Conservation (phyloP, 2,888 invertebrate genomes). For the Stegana nigrithorax region DNA sequence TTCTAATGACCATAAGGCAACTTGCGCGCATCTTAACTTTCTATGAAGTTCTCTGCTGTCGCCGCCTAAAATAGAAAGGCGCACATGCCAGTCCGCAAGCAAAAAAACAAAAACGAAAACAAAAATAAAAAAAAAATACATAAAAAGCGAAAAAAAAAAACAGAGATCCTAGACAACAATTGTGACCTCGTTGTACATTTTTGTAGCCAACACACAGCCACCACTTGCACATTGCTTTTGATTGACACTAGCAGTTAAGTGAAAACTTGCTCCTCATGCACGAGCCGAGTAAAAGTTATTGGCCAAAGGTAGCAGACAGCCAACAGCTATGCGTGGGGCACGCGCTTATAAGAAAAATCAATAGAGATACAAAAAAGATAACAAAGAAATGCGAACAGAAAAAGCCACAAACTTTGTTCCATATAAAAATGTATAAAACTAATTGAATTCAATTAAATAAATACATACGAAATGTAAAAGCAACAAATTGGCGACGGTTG, state of each 20-base stretch:
- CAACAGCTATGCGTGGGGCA: too few species aligned
- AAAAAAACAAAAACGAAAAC: not conserved
- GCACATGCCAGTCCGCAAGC: not conserved
- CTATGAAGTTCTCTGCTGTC: too few species aligned
- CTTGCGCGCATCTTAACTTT: not conserved
- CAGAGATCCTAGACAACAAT: conserved; percentile 14
- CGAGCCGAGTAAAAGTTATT: conserved; percentile 2
- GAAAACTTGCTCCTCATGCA: conserved; percentile 4
- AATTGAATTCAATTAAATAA: conserved; percentile 15
- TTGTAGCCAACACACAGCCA: not conserved
- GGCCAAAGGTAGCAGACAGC: conserved; percentile 2
- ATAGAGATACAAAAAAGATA: too few species aligned
- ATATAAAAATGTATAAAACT: not conserved
- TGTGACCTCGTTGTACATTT: conserved; percentile 13
- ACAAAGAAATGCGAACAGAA: too few species aligned
- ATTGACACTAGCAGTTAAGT: conserved; percentile 8
- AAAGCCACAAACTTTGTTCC: not conserved
- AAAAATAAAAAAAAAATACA: not conserved
- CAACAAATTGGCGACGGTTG: too few species aligned
- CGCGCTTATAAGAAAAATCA: too few species aligned
- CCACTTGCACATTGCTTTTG: not conserved
- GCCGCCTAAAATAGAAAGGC: conserved; percentile 11
- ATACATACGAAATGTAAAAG: not conserved
- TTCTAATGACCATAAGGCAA: conserved; percentile 4
- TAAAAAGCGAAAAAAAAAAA: not conserved